Evolutionary conservation across 2,113 vertebrate genomes (phyloP), one percentile per base, ranked within the genome.

Genomic region (Datnioides undecimradiatus): DNA sequence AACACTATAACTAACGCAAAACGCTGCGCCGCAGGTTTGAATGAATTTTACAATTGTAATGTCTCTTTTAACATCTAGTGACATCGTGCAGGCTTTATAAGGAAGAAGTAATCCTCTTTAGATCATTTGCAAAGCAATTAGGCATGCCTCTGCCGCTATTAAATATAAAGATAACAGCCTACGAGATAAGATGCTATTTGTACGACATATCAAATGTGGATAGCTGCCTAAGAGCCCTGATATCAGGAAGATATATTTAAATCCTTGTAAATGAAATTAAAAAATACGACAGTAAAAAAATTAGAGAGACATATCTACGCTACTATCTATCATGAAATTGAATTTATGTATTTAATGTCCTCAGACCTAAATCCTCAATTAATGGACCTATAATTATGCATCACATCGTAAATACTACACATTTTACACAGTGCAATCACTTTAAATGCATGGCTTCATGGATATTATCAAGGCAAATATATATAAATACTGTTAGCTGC

Each of bases 101-200:
- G 79, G 73, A 73, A 79, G 79, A 55, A 72, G 63, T 91, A 90
- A 93, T 93, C 92, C 93, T 93, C 87, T 91, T 90, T 84, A 91
- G 86, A 92, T 93, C 84, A 91, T 92, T 92, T 92, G 87, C 89
- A 90, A 91, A 90, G 90, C 88, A 92, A 93, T 93, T 93, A 93
- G 73, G 80, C 93, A 93, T 92, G 89, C 91, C 86, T 82, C 74
- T 73, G 74, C 80, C 73, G 87, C 91, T 90, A 92, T 92, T 92
- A 92, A 88, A 90, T 80, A 90, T 81, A 73, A 88, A 92, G 90
- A 92, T 92, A 93, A 92, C 83, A 86, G 90, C 87, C 60, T 66
- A 73, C 31, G 72, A 87, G 93, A 94, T 92, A 93, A 93, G 92
- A 93, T 87, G 91, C 84, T 87, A 86, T 90, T 93, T 89, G 84